Conservation (phyloP, 92 coral and sea anemone genomes). For the Meandrina meandrites region DNA sequence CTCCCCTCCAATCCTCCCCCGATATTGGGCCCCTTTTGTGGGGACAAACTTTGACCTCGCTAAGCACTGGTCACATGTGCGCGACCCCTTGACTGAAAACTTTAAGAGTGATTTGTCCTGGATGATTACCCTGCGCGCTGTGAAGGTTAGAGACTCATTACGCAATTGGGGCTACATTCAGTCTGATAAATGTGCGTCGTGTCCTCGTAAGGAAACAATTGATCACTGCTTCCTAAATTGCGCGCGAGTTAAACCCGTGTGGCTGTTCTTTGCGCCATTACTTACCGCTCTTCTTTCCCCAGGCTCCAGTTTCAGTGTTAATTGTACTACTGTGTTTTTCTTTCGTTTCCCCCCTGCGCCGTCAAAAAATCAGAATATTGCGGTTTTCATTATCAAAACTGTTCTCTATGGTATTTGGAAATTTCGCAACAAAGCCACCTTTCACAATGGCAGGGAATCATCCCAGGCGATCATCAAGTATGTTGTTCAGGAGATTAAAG, state of each 20-base stretch:
- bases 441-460: too few species aligned
- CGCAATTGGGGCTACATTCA: constrained; percentile 1
- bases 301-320: too few species aligned
- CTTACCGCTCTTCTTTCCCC: neutral
- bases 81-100: constrained; percentile 10
- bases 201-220: neutral
- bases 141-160: neutral
- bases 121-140: neutral
- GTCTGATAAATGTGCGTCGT: neutral
- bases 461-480: too few species aligned
- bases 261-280: neutral
- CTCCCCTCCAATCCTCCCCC: neutral
- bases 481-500: too few species aligned
- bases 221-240: neutral
- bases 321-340: too few species aligned
- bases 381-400: too few species aligned
- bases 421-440: too few species aligned
- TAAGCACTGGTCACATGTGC: neutral
- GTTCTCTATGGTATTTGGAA: too few species aligned
- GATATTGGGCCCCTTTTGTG: neutral
- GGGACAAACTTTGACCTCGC: neutral
- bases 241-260: neutral
- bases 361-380: too few species aligned
- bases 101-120: neutral
- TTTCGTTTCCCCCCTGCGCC: too few species aligned